These are phyloP conservation scores for Vombatus ursinus DNA, from an alignment of 2,113 vertebrate species.

Conservation along the genomic window DNA sequence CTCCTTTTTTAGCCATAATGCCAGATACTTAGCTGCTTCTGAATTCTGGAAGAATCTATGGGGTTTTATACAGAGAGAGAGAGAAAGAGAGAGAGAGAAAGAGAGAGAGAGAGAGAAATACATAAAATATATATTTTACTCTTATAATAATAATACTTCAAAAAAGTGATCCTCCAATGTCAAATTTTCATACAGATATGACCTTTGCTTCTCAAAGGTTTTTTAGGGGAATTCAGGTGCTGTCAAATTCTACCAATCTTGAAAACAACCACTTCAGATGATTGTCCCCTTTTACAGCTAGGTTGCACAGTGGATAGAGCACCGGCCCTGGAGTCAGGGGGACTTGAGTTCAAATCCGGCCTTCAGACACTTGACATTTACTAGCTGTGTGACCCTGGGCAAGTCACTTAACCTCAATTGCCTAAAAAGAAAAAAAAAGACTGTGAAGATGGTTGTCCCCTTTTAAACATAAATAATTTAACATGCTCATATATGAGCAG, in stretches of 20 bases:
- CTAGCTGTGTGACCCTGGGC: too few species aligned
- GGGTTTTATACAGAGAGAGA: too few species aligned
- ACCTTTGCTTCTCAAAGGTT: background rate
- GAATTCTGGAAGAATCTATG: background rate
- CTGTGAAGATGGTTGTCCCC: background rate
- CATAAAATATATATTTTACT: background rate
- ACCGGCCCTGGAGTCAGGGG: too few species aligned
- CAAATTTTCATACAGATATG: background rate
- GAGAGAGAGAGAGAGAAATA: too few species aligned
- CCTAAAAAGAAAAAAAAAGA: too few species aligned
- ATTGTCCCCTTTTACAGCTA: background rate
- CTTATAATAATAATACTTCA: background rate
- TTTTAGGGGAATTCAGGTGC: background rate
- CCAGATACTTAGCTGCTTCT: background rate
- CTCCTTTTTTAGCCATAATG: background rate
- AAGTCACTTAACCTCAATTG: too few species aligned
- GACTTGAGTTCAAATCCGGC: too few species aligned
- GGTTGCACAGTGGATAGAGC: too few species aligned
- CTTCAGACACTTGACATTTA: too few species aligned
- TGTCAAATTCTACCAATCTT: background rate
- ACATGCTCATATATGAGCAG: conserved; percentile 8
- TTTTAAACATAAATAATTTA: conserved; percentile 39
- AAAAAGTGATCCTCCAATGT: background rate
- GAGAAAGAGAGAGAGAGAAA: too few species aligned
- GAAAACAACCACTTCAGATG: background rate